Evolutionary conservation across 1,140 invertebrate species (phyloP).

Genomic region (Diploscapter pachys): DNA sequence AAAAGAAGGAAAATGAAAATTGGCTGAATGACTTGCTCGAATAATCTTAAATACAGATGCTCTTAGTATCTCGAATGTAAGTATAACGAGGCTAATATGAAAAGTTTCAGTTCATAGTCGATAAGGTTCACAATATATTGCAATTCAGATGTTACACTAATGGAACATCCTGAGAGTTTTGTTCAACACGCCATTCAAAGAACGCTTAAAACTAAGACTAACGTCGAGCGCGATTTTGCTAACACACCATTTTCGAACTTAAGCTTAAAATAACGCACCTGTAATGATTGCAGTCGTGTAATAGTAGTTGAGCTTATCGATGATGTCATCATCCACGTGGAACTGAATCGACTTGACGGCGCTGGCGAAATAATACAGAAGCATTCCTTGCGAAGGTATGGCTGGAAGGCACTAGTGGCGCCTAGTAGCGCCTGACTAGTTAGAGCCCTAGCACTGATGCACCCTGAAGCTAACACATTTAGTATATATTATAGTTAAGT

Average conservation of each 20-base stretch:
- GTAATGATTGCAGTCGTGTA: conserved; percentile 59
- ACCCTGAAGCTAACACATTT: too few species aligned
- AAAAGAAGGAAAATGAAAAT: too few species aligned
- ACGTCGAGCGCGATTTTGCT: background rate
- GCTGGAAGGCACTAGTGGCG: conserved; percentile 16
- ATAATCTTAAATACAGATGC: too few species aligned
- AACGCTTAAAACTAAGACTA: background rate
- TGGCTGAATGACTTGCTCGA: too few species aligned
- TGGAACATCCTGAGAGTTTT: background rate
- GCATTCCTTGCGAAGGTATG: conserved; percentile 39
- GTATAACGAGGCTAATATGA: too few species aligned
- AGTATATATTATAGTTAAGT: too few species aligned
- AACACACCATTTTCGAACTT: background rate
- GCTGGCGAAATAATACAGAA: conserved; percentile 56
- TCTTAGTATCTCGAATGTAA: too few species aligned
- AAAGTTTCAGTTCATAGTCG: too few species aligned
- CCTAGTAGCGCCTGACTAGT: conserved; percentile 1
- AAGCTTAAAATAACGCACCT: conserved; percentile 43
- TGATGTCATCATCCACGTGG: conserved; percentile 59
- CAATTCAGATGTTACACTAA: background rate
- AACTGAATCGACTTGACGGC: conserved; percentile 59
- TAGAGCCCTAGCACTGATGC: too few species aligned
- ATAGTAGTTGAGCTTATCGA: conserved; percentile 59
- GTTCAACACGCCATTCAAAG: background rate
- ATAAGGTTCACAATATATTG: background rate